Evolutionary conservation across 2,888 invertebrate species (phyloP), one percentile per base, ranked within the genome.

Genomic region (Endomychus coccineus): DNA sequence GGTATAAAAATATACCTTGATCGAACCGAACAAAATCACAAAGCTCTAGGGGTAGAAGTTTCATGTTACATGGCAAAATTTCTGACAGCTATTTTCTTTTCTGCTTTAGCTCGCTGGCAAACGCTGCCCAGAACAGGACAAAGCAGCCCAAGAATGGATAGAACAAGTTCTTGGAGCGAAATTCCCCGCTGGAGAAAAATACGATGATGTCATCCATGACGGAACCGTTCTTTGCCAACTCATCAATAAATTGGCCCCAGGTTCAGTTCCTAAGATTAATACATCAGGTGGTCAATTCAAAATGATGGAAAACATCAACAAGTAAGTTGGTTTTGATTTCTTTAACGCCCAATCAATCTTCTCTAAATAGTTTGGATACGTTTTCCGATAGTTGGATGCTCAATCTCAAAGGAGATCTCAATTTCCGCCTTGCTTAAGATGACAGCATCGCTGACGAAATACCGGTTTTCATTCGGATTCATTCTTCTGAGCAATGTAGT

Each of bases 231-330:
- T 96, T 47, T 96, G 95, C 75, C 82, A 83, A 59, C 69, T 98
- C 56, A 90, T 97, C 71, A 97, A 98, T 78, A 89, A 86, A 65
- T 70, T 98, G 52, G 71, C 78, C 49, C 96, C 97, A 29, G 92
- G 92, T 55, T 73, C 87, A 46, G 73, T 96, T 43, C 61, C 78
- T 60, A 96, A 95, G 70, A 83, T 97, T 71, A 95, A 97, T 76
- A 79, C 82, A 51, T 78, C 82, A 29, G 94, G 95, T 52, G 94
- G 95, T 63, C 94, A 95, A 64, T 98, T 98, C 81, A 97, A 96
- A 66, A 84, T 97, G 83, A 98, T 98, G 97, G 97, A 99, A 70
- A 98, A 98, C 76, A 91, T 97, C 68, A 91, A 89, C 71, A 75
- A 81, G 84, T 95, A 65, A 76, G 80, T 70, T 16, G 16, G 4